Conservation (phyloP, 2,797 vertebrate species). For the Serranus cabrilla region DNA sequence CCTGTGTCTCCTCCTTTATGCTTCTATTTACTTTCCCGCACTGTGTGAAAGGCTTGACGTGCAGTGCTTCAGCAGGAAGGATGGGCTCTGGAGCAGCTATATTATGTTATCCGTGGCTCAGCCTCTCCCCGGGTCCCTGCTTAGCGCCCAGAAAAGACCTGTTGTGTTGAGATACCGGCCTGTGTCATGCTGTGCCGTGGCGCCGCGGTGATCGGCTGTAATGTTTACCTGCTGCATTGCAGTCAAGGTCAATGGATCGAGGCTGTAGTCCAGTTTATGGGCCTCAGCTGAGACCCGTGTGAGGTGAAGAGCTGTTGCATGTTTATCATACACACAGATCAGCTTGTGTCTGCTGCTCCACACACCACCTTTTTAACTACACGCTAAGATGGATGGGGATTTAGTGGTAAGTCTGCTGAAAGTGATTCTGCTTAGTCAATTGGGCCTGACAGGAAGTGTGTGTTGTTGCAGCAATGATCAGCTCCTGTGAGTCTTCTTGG, state of each 20-base stretch:
- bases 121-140: slow-evolving; percentile 42
- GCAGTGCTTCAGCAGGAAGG: slow-evolving; percentile 39
- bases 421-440: slow-evolving; percentile 52
- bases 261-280: slow-evolving; percentile 27
- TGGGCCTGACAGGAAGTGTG: slow-evolving; percentile 48
- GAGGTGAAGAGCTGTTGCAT: slow-evolving; percentile 27
- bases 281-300: slow-evolving; percentile 22
- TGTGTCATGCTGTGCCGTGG: slow-evolving; percentile 51
- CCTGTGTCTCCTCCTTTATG: slow-evolving; percentile 40
- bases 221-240: slow-evolving; percentile 65
- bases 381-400: slow-evolving; percentile 41
- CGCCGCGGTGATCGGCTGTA: slow-evolving; percentile 33
- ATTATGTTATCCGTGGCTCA: slow-evolving; percentile 52
- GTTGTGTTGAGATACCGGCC: slow-evolving; percentile 60
- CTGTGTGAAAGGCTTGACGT: slow-evolving; percentile 32
- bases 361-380: slow-evolving; percentile 16
- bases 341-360: slow-evolving; percentile 20
- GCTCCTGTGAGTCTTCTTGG: slow-evolving; percentile 48
- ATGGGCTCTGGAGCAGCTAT: slow-evolving; percentile 48
- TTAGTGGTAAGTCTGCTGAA: slow-evolving; percentile 21
- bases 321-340: slow-evolving; percentile 23
- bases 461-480: slow-evolving; percentile 45
- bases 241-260: slow-evolving; percentile 69
- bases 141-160: slow-evolving; percentile 46
- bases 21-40: slow-evolving; percentile 29